Base-by-base conservation (phyloP, 92 coral and sea anemone genomes). In the Porites evermanni region DNA sequence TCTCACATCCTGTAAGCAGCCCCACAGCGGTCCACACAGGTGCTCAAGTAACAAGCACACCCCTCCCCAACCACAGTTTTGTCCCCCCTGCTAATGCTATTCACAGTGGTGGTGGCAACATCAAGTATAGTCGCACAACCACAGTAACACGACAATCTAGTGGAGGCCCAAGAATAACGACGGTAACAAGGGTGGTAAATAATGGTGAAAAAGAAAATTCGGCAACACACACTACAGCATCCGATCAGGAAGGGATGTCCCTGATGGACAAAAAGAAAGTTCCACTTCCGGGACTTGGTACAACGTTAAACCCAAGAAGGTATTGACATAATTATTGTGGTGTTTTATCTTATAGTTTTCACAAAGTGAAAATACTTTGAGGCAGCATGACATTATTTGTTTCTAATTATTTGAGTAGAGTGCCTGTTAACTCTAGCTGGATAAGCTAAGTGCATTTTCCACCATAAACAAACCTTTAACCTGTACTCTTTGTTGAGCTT, bases 241-340 rank as follows among this genome's bases (percentile, higher is more conserved):
- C 93, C 7, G 89, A 56, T 56, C 61, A 56, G 12, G 61, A 84
- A 32, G 98, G 98, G 4, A 53, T 56, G 61, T 8, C 89, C 51
- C 78, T 94, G 78, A 94, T 94, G 98, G 95, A 93, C 64, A 88
- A 90, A 79, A 94, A 91, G 88, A 95, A 91, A 80, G 98, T 95
- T 38, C 91, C 93, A 0, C 87, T 95, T 60, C 98, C 95, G 53
- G 97, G 97, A 53, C 90, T 95, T n/a, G 98, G 97, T n/a, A 64
- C 97, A 56, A 53, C 64, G 8, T 66, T 84, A 56, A 84, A 74
- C 65, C 88, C 88, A 66, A 66, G 88, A 84, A 84, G 88, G 88
- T 84, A 52, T 20, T 50, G 47, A 64, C 53, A 12, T 26, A 17
- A 17, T 78, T 21, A 18, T 60, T 66, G 23, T 66, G 26, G 70